Evolutionary conservation across 2,797 vertebrate genomes (phyloP), one percentile per base, ranked within the genome.

Genomic region (Molothrus ater): DNA sequence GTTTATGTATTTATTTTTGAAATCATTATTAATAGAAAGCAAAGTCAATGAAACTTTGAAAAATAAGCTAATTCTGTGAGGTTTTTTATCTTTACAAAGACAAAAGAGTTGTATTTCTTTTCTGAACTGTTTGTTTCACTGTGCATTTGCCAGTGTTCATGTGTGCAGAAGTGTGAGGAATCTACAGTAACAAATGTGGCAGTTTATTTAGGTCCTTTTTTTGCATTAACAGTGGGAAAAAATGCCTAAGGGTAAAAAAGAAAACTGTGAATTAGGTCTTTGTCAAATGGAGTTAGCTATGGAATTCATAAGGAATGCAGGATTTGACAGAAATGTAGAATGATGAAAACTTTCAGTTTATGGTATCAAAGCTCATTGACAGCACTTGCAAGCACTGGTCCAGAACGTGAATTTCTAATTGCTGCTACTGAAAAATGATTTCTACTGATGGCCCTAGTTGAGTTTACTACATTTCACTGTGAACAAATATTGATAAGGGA

Each of bases 281-380:
- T 96, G 90, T 94, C 95, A 95, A 82, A 32, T 57, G 16, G 43
- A 82, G 40, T 95, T 93, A 92, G 48, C 45, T 73, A 45, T 20
- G 60, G 38, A 76, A 38, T 56, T 76, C 43, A 50, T 56, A 89
- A 74, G 11, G 21, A 82, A 87, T 64, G 16, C 10, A 57, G 47
- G 60, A 68, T 85, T 91, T 92, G 83, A 96, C 86, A 89, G 60
- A 88, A 93, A 38, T 22, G 16, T 76, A 84, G 86, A 92, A 68
- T 82, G 28, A 73, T 92, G 24, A 74, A 88, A 73, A 87, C 47
- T 69, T 75, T 31, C 79, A 70, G 13, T 90, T 86, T 88, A 69
- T 70, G 70, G 9, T 81, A 64, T 84, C 32, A 71, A 76, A 93
- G 25, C 17, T 91, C 72, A 81, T 69, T 90, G 88, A 76, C 60